These are phyloP conservation scores for Menura novaehollandiae DNA, from an alignment of 2,113 vertebrate genomes.

Conservation along the genomic window DNA sequence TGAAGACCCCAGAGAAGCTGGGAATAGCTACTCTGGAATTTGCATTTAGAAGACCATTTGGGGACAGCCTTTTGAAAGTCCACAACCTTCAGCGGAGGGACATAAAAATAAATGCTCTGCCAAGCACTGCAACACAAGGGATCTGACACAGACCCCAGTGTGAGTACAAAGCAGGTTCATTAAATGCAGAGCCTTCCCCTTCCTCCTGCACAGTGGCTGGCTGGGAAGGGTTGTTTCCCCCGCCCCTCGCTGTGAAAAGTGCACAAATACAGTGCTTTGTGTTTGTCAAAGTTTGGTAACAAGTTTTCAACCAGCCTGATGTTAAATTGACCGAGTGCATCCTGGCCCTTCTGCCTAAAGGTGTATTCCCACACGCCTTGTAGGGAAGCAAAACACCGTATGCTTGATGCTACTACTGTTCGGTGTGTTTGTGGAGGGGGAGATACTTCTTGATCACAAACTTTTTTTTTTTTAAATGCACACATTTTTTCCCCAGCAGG, in stretches of 20 bases:
- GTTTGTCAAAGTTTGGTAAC: not conserved
- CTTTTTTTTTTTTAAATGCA: not conserved
- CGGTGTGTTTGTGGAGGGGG: accelerated
- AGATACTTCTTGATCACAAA: accelerated
- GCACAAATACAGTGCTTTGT: not conserved
- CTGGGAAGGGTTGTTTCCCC: not conserved
- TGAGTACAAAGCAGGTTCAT: not conserved
- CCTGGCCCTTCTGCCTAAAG: not conserved
- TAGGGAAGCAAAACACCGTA: not conserved
- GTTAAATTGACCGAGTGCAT: not conserved
- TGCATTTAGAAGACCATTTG: not conserved
- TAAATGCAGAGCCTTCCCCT: not conserved
- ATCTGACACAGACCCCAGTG: not conserved
- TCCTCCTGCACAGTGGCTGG: not conserved
- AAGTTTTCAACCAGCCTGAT: not conserved
- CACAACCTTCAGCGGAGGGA: not conserved
- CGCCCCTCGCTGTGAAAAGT: not conserved
- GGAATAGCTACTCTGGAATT: not conserved
- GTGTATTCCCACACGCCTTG: accelerated
- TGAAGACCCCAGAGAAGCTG: not conserved
- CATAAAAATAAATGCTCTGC: not conserved
- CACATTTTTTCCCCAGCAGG: accelerated
- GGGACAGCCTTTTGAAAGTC: constrained; percentile 8
- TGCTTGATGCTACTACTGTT: not conserved
- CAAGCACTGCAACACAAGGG: not conserved